Evolutionary conservation across 2,888 invertebrate species (phyloP), one percentile per base, ranked within the genome.

Genomic region (Zhengitettix transpicula): DNA sequence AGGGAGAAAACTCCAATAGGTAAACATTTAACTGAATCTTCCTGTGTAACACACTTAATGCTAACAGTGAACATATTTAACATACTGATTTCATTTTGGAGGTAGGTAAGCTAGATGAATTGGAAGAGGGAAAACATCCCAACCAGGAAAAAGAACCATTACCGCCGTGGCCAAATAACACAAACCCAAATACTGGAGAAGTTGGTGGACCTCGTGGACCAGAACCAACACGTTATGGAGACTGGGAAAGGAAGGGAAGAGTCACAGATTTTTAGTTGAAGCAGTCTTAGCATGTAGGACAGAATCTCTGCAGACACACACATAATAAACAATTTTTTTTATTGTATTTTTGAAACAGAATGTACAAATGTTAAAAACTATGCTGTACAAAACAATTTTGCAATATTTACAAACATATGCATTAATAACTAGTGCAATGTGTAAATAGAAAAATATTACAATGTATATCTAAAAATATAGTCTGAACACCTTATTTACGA

Each of bases 161-260:
- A 40, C 80, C 82, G 66, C 80, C 89, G 2, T 94, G 87, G 81
- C 95, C 96, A 14, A 81, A 93, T 69, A 84, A 89, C 69, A 83
- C 79, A 1, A 97, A 98, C 75, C 97, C 97, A 9, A 69, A 82
- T 61, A 98, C 97, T 9, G 98, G 98, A 12, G 98, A 99, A 80
- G 76, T 92, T 60, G 93, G 93, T 47, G 98, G 98, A 0, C 98
- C 98, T 0, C 78, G 82, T 67, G 99, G 99, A 9, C 99, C 97
- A 1, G 99, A 99, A 77, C 99, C 99, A 10, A 99, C 99, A 12
- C 81, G 99, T 66, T 99, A 93, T 75, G 99, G 99, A 1, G 99
- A 99, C 75, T 99, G 99, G 99, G 99, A 99, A 72, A 81, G 98
- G 65, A 99, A 99, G 71, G 99, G 99, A 62, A 79, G 98, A 70